phyloP scores from a whole-genome alignment of 2,113 vertebrate genomes.

The Hydrolagus affinis region DNA sequence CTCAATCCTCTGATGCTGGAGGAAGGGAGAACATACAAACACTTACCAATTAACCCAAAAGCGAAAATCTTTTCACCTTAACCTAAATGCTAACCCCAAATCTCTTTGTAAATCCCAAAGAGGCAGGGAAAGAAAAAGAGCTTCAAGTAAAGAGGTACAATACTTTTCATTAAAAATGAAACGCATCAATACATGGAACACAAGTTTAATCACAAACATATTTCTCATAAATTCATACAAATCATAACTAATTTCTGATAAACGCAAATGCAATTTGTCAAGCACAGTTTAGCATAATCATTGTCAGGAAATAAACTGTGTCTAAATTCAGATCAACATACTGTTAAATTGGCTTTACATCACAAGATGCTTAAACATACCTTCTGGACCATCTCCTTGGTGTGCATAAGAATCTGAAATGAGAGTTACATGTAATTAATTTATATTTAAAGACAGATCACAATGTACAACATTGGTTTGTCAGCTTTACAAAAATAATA shows the following conservation, averaged over 20 bases:
- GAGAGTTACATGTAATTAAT: constrained; percentile 29
- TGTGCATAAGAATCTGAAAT: constrained; percentile 93
- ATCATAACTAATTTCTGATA: constrained; percentile 24
- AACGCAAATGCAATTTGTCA: not conserved
- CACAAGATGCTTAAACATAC: constrained; percentile 52
- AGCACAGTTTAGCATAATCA: no score
- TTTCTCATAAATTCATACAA: constrained; percentile 28
- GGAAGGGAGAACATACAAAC: not conserved
- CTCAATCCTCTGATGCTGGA: not conserved
- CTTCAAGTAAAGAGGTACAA: constrained; percentile 21
- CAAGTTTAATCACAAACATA: not conserved
- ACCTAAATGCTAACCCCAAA: no score
- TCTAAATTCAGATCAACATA: no score
- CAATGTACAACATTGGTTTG: not conserved
- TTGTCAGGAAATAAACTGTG: no score
- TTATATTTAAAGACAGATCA: not conserved
- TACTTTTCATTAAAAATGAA: constrained; percentile 18
- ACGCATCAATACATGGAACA: constrained; percentile 30
- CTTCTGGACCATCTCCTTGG: constrained; percentile 97
- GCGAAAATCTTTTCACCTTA: not conserved
- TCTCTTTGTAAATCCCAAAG: not conserved
- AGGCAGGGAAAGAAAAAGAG: constrained; percentile 6
- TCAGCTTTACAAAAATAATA: no score
- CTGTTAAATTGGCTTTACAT: not conserved
- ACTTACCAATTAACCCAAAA: not conserved